Percentiles rank a stretch among this genome's conserved stretches.
Conservation (phyloP, 23 tunicate species). For the Ciona savignyi region DNA sequence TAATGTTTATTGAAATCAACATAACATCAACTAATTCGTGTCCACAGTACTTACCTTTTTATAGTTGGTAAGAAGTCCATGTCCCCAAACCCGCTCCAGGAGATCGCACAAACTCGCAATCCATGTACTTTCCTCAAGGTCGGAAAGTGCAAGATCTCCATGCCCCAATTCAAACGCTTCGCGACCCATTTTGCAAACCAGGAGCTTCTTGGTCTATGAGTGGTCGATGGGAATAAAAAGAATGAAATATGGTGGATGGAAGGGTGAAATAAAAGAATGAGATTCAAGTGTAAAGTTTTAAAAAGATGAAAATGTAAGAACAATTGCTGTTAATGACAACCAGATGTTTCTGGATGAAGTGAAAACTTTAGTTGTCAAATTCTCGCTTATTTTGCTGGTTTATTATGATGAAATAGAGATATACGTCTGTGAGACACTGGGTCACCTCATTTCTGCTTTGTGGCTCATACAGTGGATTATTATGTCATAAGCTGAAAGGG, state of each 20-base stretch:
- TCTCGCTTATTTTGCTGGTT: background rate
- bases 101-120: constrained; percentile 95
- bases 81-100: constrained; percentile 89
- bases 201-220: constrained; percentile 63
- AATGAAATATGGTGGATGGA: background rate
- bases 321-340: background rate
- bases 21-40: no score
- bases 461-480: no score
- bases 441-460: no score
- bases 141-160: constrained; percentile 25
- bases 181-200: constrained; percentile 87
- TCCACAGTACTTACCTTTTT: constrained; percentile 42
- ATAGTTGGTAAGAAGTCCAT: constrained; percentile 68
- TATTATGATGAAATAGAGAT: no score
- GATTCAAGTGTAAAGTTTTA: no score
- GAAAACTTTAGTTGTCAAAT: no score
- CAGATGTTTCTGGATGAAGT: background rate
- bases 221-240: background rate
- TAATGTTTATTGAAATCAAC: no score
- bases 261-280: no score
- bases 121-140: constrained; percentile 87
- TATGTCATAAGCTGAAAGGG: no score
- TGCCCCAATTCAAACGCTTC: constrained; percentile 84
- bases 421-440: no score
- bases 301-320: no score